A percentile compares a stretch with the other conserved stretches of the same genome.
Evolutionary conservation across 2,888 invertebrate species (phyloP).

Genomic region (Gnatocerus cornutus): DNA sequence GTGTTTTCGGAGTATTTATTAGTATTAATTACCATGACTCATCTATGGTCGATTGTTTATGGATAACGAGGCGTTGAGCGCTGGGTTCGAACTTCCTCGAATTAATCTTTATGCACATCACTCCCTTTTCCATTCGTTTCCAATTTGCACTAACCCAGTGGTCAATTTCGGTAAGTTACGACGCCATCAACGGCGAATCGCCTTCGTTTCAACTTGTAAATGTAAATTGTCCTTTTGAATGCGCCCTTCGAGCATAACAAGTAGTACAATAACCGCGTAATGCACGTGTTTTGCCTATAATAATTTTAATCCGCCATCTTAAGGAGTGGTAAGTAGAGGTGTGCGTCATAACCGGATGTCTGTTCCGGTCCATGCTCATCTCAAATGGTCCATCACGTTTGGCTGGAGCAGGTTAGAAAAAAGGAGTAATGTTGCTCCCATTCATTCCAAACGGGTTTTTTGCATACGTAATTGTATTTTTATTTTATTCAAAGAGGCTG

Average conservation of each 20-base stretch:
- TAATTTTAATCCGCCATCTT: conserved; percentile 61
- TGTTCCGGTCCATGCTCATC: conserved; percentile 68
- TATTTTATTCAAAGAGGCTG: conserved; percentile 11
- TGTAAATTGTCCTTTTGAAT: conserved; percentile 51
- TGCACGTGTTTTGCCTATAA: conserved; percentile 59
- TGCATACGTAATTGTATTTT: conserved; percentile 25
- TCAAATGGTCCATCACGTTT: conserved; percentile 64
- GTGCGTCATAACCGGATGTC: conserved; percentile 68
- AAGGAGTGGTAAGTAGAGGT: conserved; percentile 61
- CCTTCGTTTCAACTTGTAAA: conserved; percentile 40
- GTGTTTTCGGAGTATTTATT: conserved; percentile 50
- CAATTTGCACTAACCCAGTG: conserved; percentile 13
- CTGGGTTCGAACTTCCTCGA: conserved; percentile 61
- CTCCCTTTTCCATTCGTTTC: conserved; percentile 4
- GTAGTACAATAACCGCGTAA: conserved; percentile 58
- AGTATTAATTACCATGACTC: conserved; percentile 51
- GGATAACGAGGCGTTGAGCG: conserved; percentile 54
- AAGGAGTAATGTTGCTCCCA: conserved; percentile 32
- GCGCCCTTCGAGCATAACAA: conserved; percentile 59
- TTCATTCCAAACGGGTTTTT: conserved; percentile 29
- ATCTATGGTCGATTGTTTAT: conserved; percentile 53
- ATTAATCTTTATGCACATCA: conserved; percentile 54
- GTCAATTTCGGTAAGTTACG: conserved; percentile 39
- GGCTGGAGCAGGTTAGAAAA: conserved; percentile 47
- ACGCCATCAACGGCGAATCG: conserved; percentile 34